Conservation (phyloP, 2,888 invertebrate species). For the Acleris emargana region DNA sequence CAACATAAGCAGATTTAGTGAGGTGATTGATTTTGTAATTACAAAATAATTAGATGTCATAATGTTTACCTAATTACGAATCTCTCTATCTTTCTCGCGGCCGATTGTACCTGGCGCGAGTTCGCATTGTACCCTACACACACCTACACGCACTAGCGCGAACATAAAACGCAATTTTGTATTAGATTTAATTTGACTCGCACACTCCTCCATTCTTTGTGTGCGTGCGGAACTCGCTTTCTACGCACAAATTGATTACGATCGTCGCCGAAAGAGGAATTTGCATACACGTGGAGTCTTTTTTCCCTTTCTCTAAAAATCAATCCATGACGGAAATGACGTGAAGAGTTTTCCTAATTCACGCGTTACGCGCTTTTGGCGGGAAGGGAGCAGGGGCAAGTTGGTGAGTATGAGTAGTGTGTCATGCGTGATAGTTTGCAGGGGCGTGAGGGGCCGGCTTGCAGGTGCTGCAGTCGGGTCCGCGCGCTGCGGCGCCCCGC, state of each 20-base stretch:
- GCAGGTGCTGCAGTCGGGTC: constrained; percentile 64
- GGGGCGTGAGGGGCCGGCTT: constrained; percentile 48
- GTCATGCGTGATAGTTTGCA: constrained; percentile 69
- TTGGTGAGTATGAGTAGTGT: constrained; percentile 42
- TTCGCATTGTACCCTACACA: constrained; percentile 78
- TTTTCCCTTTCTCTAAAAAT: constrained; percentile 53
- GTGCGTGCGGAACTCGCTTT: constrained; percentile 67
- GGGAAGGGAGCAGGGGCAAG: constrained; percentile 34
- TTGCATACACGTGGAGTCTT: constrained; percentile 74
- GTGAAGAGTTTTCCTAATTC: constrained; percentile 49
- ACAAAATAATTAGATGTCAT: neutral
- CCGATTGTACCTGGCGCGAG: constrained; percentile 70
- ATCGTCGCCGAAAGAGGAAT: constrained; percentile 78
- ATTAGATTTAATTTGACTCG: constrained; percentile 83
- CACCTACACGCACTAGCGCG: constrained; percentile 75
- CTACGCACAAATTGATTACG: constrained; percentile 83
- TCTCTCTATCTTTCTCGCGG: neutral
- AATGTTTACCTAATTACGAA: constrained; percentile 7
- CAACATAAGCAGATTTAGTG: too few species aligned
- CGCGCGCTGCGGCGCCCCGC: constrained; percentile 76
- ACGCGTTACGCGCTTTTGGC: constrained; percentile 38
- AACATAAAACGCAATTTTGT: constrained; percentile 84
- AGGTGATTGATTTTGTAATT: too few species aligned
- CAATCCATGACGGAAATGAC: constrained; percentile 52
- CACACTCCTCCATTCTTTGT: constrained; percentile 53